Evolutionary conservation across 2,888 invertebrate species (phyloP), one percentile per base, ranked within the genome.

Genomic region (Altica lythri): DNA sequence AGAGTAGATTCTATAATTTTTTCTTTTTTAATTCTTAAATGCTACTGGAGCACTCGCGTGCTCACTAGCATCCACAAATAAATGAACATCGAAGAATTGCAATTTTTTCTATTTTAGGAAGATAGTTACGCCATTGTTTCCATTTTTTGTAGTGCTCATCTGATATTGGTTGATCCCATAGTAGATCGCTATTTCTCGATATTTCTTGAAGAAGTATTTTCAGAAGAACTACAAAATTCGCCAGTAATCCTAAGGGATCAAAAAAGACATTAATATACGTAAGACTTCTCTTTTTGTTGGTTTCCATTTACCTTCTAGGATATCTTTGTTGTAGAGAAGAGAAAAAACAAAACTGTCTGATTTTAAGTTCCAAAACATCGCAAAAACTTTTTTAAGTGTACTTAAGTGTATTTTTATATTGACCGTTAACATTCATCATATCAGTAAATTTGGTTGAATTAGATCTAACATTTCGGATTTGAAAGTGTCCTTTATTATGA

Each of bases 381-480:
- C 59, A 8, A 56, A 45, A 14, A 53, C 46, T 16, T 40, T 46
- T 43, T 58, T 49, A 16, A n/a, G n/a, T 32, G 5, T 4, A n/a
- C 6, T 4, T n/a, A n/a, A n/a, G 4, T 3, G 4, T n/a, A 3
- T 30, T 5, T 5, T 22, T 22, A 32, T 32, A 10, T 16, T 37
- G 6, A 16, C 1, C 9, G 17, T 14, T n/a, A 37, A 12, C 10
- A 13, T 32, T 42, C 42, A 34, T 43, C 10, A 35, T 18, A 8
- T 34, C 25, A 10, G n/a, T 43, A 10, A 53, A 12, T 37, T 42
- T 30, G 49, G 18, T 37, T 22, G 40, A 43, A 22, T 69, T 70
- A 0, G 67, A 67, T 10, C 62, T 40, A 64, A 64, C 68, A 44
- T 60, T 59, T 32, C 59, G 13, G 8, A 51, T 67, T 62, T 27